phyloP scores from a whole-genome alignment of 2,888 invertebrate genomes.

The Stenolophus ochropezus region DNA sequence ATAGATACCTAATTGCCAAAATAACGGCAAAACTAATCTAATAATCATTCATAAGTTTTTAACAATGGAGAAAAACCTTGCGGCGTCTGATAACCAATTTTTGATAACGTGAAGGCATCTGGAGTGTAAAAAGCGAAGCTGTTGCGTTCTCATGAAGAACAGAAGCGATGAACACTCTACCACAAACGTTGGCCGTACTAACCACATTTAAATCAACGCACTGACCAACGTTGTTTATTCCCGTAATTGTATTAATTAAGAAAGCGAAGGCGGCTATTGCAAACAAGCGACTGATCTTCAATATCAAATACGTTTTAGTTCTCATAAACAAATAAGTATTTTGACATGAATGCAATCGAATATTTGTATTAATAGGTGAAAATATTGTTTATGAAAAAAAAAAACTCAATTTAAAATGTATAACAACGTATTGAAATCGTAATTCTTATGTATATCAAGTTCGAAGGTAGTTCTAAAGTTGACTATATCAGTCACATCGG shows the following conservation, averaged over 20 bases:
- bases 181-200: slow-evolving; percentile 28
- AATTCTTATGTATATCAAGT: too few species aligned
- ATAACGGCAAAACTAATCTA: slow-evolving; percentile 23
- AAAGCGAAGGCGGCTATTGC: background rate
- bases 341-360: too few species aligned
- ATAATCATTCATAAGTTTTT: slow-evolving; percentile 21
- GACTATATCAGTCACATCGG: too few species aligned
- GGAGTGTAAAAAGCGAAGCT: background rate
- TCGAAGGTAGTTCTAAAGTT: too few species aligned
- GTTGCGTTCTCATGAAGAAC: slow-evolving; percentile 8
- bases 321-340: too few species aligned
- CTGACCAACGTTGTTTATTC: slow-evolving; percentile 28
- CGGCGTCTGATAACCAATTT: slow-evolving; percentile 27
- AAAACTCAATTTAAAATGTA: too few species aligned
- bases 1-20: background rate
- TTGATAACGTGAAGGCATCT: slow-evolving; percentile 26
- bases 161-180: slow-evolving; percentile 7
- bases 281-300: background rate
- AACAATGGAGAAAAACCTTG: slow-evolving; percentile 4
- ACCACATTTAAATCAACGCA: slow-evolving; percentile 30
- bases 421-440: too few species aligned
- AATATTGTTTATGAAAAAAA: too few species aligned
- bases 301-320: background rate
- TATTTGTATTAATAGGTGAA: too few species aligned
- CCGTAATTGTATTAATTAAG: slow-evolving; percentile 41